These are phyloP conservation scores for Alosa alosa DNA, from an alignment of 2,113 vertebrate species.

Conservation along the genomic window DNA sequence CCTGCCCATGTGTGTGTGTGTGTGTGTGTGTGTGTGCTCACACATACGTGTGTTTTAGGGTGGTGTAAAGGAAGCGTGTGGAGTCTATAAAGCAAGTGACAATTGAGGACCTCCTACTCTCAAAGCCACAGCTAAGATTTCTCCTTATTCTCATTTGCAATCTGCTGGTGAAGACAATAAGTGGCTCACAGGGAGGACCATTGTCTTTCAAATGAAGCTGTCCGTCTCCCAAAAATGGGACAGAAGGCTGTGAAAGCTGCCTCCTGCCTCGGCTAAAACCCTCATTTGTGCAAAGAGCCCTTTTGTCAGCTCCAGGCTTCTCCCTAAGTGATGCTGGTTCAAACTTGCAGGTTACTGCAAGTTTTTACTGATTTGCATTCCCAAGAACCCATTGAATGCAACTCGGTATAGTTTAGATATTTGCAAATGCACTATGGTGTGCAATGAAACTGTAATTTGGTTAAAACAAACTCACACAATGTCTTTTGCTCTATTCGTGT, in stretches of 20 bases:
- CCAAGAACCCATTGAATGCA: not conserved
- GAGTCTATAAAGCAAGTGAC: constrained; percentile 71
- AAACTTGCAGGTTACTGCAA: not conserved
- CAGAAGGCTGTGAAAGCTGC: constrained; percentile 61
- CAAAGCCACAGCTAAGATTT: constrained; percentile 59
- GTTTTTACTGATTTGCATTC: not conserved
- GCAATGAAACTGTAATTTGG: not conserved
- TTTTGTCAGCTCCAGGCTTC: constrained; percentile 25
- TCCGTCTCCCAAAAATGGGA: constrained; percentile 61
- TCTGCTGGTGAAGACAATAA: constrained; percentile 53
- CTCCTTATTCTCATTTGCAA: constrained; percentile 51
- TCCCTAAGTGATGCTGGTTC: not conserved
- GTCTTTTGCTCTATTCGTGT: not conserved
- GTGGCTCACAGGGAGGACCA: constrained; percentile 53
- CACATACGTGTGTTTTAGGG: constrained; percentile 17
- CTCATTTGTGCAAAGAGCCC: constrained; percentile 29
- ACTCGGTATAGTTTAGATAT: not conserved
- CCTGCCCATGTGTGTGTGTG: constrained; percentile 20
- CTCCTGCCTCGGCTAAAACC: constrained; percentile 52
- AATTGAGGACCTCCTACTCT: constrained; percentile 69
- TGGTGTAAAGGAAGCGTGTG: constrained; percentile 53
- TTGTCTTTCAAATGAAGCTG: constrained; percentile 75
- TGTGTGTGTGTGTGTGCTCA: constrained; percentile 41
- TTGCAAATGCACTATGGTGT: too few species aligned
- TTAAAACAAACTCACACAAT: not conserved